Conservation (phyloP, 1,140 invertebrate species). For the Polypedilum pembai region DNA sequence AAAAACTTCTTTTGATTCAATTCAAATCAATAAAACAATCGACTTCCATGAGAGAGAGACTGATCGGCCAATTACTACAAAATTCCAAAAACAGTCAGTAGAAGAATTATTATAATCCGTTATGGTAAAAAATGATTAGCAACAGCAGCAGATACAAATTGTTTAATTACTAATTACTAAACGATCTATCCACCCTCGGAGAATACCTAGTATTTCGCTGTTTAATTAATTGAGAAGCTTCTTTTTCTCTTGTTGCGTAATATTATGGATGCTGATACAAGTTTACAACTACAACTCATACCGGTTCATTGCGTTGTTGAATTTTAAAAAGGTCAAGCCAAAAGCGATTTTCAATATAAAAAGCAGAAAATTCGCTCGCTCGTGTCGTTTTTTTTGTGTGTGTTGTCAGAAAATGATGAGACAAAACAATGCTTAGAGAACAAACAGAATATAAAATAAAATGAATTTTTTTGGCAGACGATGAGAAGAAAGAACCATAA, state of each 20-base stretch:
- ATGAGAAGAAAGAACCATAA: not conserved
- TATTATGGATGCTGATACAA: not conserved
- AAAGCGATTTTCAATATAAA: not conserved
- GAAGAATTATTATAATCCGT: not conserved
- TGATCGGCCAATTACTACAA: not conserved
- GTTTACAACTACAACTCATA: not conserved
- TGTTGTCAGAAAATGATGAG: too few relatives aligned
- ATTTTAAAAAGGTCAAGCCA: conserved; percentile 5
- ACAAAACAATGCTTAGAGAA: not conserved
- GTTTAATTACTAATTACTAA: conserved; percentile 2
- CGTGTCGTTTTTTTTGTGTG: too few relatives aligned
- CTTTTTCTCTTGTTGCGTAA: not conserved
- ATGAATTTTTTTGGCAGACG: not conserved
- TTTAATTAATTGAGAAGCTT: not conserved
- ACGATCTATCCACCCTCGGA: not conserved
- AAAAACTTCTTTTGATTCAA: conserved; percentile 1
- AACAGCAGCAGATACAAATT: not conserved
- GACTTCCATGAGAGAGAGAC: not conserved
- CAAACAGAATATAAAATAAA: not conserved
- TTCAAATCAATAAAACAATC: not conserved
- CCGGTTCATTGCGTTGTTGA: not conserved
- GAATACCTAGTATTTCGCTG: not conserved
- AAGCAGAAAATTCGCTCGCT: too few relatives aligned
- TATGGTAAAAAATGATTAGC: conserved; percentile 18
- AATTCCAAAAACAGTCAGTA: not conserved